These are phyloP conservation scores for Melanotaenia pygmaea DNA, from an alignment of 2,797 vertebrate species.

Conservation along the genomic window DNA sequence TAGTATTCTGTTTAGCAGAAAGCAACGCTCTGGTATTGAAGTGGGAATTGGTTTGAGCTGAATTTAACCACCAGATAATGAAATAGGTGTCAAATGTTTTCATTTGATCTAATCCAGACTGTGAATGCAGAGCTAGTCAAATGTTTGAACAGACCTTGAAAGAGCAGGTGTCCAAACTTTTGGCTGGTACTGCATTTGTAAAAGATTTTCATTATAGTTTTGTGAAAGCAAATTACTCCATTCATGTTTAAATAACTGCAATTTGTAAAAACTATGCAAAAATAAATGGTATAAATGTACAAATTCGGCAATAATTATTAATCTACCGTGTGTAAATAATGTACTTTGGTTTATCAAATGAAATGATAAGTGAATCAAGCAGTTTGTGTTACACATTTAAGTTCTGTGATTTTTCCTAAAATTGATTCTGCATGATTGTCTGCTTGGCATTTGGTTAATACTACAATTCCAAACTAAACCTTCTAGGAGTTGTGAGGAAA, in stretches of 20 bases:
- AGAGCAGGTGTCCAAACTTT: background rate
- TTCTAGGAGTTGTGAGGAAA: background rate
- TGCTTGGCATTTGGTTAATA: background rate
- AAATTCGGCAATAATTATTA: background rate
- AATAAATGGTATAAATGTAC: background rate
- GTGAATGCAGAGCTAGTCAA: background rate
- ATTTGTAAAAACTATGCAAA: background rate
- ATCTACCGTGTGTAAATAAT: background rate
- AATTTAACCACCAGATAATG: slow-evolving; percentile 34
- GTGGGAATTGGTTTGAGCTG: slow-evolving; percentile 25
- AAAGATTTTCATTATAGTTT: background rate
- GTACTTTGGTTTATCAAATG: background rate
- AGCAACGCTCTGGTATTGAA: slow-evolving; percentile 13
- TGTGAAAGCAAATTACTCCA: background rate
- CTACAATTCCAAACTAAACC: background rate
- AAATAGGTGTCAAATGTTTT: slow-evolving; percentile 36
- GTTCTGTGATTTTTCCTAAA: background rate
- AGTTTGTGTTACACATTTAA: background rate
- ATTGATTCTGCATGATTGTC: background rate
- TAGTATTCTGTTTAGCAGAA: slow-evolving; percentile 4
- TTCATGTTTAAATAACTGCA: background rate
- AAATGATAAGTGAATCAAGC: background rate
- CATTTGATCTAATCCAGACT: slow-evolving; percentile 7
- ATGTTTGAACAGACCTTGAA: background rate
- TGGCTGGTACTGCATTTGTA: background rate